A percentile compares a stretch with the other conserved stretches of the same genome.
phyloP scores from a whole-genome alignment of 2,888 invertebrate genomes.

The Incurvaria masculella region DNA sequence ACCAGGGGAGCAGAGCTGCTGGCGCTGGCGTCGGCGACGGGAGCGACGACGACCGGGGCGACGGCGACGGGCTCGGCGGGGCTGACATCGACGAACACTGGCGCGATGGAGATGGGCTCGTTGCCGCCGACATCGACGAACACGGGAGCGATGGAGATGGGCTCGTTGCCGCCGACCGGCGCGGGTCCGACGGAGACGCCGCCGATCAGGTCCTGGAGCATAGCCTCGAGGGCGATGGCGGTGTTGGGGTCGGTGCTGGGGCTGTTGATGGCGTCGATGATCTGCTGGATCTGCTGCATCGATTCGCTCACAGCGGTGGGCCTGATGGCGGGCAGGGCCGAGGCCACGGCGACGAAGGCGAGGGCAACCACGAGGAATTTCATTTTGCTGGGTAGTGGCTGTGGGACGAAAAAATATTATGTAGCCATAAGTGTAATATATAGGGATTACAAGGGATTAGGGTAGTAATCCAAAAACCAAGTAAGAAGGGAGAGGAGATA shows the following conservation, averaged over 20 bases:
- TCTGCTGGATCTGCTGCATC: constrained; percentile 22
- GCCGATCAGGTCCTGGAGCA: constrained; percentile 20
- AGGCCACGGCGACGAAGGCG: constrained; percentile 31
- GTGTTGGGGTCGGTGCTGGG: constrained; percentile 32
- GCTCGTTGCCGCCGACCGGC: constrained; percentile 6
- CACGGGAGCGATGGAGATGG: constrained; percentile 17
- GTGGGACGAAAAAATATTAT: no score
- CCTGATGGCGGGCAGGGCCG: constrained; percentile 21
- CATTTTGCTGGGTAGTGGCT: constrained; percentile 26
- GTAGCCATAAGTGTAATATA: no score
- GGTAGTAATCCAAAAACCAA: no score
- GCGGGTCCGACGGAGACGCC: constrained; percentile 13
- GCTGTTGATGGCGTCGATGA: constrained; percentile 31
- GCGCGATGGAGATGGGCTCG: constrained; percentile 19
- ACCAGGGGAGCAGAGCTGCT: constrained; percentile 17
- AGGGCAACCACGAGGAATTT: constrained; percentile 31
- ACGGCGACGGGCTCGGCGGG: constrained; percentile 9
- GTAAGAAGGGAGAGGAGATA: no score
- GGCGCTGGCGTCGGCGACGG: constrained; percentile 17
- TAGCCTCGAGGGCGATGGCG: constrained; percentile 23
- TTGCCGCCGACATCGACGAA: no score
- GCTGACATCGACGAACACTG: constrained; percentile 19
- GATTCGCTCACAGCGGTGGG: constrained; percentile 20
- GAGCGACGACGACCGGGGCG: constrained; percentile 5
- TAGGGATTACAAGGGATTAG: no score